Base-by-base conservation (phyloP, 64 coral and sea anemone species). In the Montipora foliosa region DNA sequence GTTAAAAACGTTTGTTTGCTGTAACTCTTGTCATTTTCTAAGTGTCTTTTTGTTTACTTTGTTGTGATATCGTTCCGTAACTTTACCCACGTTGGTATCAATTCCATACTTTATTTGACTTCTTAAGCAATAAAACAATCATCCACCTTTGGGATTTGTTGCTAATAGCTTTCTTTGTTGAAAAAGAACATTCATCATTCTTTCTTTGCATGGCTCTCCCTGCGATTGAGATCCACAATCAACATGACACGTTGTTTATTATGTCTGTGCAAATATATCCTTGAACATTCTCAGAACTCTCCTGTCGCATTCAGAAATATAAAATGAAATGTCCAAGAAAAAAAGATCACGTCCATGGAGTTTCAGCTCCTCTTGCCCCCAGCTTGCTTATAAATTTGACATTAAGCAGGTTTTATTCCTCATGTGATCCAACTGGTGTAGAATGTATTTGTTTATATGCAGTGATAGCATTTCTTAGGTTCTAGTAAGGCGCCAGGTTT, bases 131-230 rank as follows among this genome's bases (percentile, higher is more conserved):
- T 37, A 17, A 67, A 67, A 67, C 62, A 12, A 15, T 9, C 12
- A 67, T 67, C n/a, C 16, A 67, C 62, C 16, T 67, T 67, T 12
- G 62, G 62, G 62, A 17, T 9, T 16, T 49, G 22, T 59, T 49
- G 9, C 4, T 22, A 47, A 44, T 22, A 57, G 44, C 71, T n/a
- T n/a, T n/a, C 77, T 87, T 62, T 91, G 82, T 64, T 92, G 92
- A 29, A 76, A 25, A 3, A 99, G 37, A 49, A 96, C 50, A 49
- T 92, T 92, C 95, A 99, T 96, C 98, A 99, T 96, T 84, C 74
- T 92, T 76, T 99, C 98, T 81, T 99, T 99, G 51, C 98, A 99
- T 22, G 95, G 95, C 45, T n/a, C 92, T 99, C 44, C 95, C 89
- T 15, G 84, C 75, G n/a, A n/a, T n/a, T 49, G 92, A 96, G n/a